Conservation (phyloP, 2,797 vertebrate genomes). For the Amphiprion clarkii region DNA sequence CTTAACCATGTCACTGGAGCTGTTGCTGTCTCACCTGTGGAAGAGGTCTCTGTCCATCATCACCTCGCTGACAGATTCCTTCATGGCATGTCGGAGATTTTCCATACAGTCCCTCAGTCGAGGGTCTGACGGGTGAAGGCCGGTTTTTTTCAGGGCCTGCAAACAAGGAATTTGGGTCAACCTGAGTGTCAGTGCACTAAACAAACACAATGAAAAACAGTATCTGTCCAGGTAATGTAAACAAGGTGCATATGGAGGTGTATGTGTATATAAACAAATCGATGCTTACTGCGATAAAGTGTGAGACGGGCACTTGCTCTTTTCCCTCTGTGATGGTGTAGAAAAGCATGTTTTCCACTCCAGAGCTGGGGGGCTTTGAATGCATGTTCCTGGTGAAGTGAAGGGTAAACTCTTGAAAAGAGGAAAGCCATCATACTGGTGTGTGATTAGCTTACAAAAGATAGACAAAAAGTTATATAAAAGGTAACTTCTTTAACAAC, state of each 20-base stretch:
- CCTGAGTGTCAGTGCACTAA: neutral
- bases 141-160: constrained; percentile 88
- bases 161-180: neutral
- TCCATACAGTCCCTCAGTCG: constrained; percentile 89
- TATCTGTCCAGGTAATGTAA: neutral
- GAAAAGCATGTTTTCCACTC: constrained; percentile 90
- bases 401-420: constrained; percentile 22
- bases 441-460: neutral
- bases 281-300: constrained; percentile 85
- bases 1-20: neutral
- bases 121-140: constrained; percentile 90
- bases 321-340: constrained; percentile 91
- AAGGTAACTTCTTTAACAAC: too few relatives aligned
- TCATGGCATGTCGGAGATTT: constrained; percentile 80
- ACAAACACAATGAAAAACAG: neutral
- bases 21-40: constrained; percentile 81
- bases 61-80: constrained; percentile 83
- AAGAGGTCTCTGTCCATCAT: constrained; percentile 91
- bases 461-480: too few relatives aligned
- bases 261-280: neutral
- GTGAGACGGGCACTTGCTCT: constrained; percentile 87
- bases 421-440: constrained; percentile 7
- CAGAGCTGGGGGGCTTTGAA: constrained; percentile 78
- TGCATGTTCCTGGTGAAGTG: constrained; percentile 52
- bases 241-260: neutral